These are phyloP conservation scores for Pogonognathellus flavescens DNA, from an alignment of 1,140 invertebrate species.

Conservation along the genomic window DNA sequence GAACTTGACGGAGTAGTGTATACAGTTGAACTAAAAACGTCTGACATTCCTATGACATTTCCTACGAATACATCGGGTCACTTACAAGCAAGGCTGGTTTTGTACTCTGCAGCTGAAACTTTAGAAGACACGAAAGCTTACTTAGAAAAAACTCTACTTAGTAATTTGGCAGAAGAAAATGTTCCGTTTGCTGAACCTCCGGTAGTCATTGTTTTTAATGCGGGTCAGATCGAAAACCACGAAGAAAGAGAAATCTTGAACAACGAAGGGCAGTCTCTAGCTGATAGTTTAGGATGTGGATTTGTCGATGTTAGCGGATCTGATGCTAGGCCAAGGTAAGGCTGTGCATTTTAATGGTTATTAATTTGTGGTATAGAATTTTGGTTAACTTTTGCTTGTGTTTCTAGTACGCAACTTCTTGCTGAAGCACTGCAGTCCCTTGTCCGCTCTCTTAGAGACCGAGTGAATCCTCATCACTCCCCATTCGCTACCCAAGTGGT, in stretches of 20 bases:
- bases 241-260: slow-evolving; percentile 64
- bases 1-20: slow-evolving; percentile 86
- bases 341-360: neutral
- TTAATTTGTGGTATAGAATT: slow-evolving; percentile 9
- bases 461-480: slow-evolving; percentile 62
- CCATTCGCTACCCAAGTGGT: slow-evolving; percentile 64
- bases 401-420: slow-evolving; percentile 78
- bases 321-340: slow-evolving; percentile 58
- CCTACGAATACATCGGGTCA: slow-evolving; percentile 60
- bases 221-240: slow-evolving; percentile 26
- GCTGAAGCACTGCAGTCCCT: slow-evolving; percentile 82
- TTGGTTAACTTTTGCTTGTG: slow-evolving; percentile 36
- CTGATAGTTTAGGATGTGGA: slow-evolving; percentile 67
- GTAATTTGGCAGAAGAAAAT: slow-evolving; percentile 92
- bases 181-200: slow-evolving; percentile 86
- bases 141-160: slow-evolving; percentile 90
- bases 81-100: slow-evolving; percentile 70
- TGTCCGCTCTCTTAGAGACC: slow-evolving; percentile 72
- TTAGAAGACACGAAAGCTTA: slow-evolving; percentile 93
- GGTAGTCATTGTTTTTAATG: slow-evolving; percentile 66
- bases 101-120: slow-evolving; percentile 91
- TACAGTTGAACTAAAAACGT: slow-evolving; percentile 69
- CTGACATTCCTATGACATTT: slow-evolving; percentile 62
- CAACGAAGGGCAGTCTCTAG: slow-evolving; percentile 67
- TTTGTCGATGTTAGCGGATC: slow-evolving; percentile 64